Evolutionary conservation across 2,113 vertebrate genomes (phyloP), one percentile per base, ranked within the genome.

Genomic region (Tiliqua scincoides): DNA sequence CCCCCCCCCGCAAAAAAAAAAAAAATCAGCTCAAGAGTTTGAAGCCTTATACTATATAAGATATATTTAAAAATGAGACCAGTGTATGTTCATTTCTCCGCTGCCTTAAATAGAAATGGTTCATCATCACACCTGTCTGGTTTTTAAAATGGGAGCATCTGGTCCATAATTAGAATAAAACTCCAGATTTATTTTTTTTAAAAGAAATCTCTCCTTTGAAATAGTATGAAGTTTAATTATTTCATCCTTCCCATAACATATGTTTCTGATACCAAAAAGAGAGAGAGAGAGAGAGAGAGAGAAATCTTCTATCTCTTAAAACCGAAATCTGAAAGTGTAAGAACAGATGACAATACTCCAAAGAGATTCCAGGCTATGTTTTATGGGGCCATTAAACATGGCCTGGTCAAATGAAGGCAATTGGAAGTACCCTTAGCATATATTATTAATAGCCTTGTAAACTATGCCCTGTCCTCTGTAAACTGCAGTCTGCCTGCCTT

Each of bases 331-430:
- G 84, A 54, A 86, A 23, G 25, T 79, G n/a, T 76, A 75, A 79
- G 35, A 35, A 2, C 20, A 54, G 61, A 78, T 59, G 89, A 59
- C 85, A 89, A 91, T 82, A 78, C 86, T 81, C 72, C 84, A 89
- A 93, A 90, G 62, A 87, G 67, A 83, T 72, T 87, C 65, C 20
- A 79, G 70, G 79, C 74, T 79, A 15, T 6, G 0, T 87, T 93
- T 94, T 89, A 91, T 35, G 48, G n/a, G 23, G 62, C 83, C 12
- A 89, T 83, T 93, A 92, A 88, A 85, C 76, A 93, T 71, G 35
- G 8, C 57, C 84, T 61, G 61, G 62, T 68, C 72, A 84, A n/a
- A 83, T 54, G 68, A 88, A 87, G 40, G 59, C 40, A 73, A 23
- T 12, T 90, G 73, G 37, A 84, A 92, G 14, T 84, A 77, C 72